These are phyloP conservation scores for Standfussiana lucernea DNA, from an alignment of 2,888 invertebrate species.

Conservation along the genomic window DNA sequence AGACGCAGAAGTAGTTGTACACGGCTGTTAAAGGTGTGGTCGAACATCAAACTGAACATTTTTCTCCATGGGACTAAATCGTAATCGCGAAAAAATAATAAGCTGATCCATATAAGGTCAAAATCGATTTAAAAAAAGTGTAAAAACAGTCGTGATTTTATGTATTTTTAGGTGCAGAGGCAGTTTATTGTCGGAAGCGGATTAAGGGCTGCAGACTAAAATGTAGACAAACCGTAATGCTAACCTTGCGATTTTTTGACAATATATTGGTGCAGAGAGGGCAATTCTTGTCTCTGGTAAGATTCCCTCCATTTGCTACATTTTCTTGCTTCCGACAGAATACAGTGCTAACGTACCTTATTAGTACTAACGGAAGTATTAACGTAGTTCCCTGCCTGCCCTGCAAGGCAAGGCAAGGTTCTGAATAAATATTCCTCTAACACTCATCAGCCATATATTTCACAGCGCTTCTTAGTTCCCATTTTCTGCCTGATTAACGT, in stretches of 20 bases:
- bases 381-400: too few species aligned
- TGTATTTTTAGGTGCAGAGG: not conserved
- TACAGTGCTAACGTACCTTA: too few species aligned
- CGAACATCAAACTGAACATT: not conserved
- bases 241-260: not conserved
- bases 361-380: too few species aligned
- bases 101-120: too few species aligned
- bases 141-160: not conserved
- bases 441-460: not conserved
- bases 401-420: not conserved
- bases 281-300: not conserved
- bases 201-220: not conserved
- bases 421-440: not conserved
- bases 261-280: not conserved
- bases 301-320: not conserved
- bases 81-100: too few species aligned
- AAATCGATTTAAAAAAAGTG: not conserved
- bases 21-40: not conserved
- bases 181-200: not conserved
- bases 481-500: conserved; percentile 35
- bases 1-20: not conserved
- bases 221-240: not conserved
- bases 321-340: not conserved
- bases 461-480: conserved; percentile 51
- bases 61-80: too few species aligned